phyloP scores from a whole-genome alignment of 2,113 vertebrate genomes.

The Dipodomys stephensi region DNA sequence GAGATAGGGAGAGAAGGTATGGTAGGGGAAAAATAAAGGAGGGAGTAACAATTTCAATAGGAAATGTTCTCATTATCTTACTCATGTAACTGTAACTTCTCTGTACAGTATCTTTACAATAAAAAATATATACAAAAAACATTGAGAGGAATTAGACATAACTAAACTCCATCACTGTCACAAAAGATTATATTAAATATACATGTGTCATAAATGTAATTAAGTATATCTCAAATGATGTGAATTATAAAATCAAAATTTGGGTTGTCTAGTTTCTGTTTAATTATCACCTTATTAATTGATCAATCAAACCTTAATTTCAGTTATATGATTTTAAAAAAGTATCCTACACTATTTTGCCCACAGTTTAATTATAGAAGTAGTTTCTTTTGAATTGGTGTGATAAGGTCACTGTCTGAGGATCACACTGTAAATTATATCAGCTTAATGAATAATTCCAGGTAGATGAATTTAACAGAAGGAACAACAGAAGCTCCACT shows the following conservation, averaged over 20 bases:
- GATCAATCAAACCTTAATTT: constrained; percentile 66
- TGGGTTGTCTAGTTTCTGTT: constrained; percentile 68
- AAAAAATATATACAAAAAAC: neutral
- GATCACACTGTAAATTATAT: constrained; percentile 66
- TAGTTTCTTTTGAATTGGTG: constrained; percentile 48
- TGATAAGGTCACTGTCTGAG: constrained; percentile 66
- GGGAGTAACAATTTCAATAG: too few species aligned
- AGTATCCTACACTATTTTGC: constrained; percentile 34
- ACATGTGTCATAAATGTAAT: constrained; percentile 72
- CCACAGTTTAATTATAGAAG: constrained; percentile 68
- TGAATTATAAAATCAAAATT: constrained; percentile 57
- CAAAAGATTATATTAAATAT: constrained; percentile 69
- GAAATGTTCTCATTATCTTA: too few species aligned
- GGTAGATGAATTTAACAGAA: constrained; percentile 43
- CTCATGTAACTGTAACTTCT: too few species aligned
- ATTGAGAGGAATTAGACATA: constrained; percentile 56
- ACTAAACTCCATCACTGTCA: constrained; percentile 9
- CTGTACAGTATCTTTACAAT: too few species aligned
- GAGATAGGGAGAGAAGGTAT: too few species aligned
- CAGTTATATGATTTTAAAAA: constrained; percentile 9
- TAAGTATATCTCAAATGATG: constrained; percentile 72
- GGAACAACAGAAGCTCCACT: neutral
- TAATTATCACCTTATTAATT: constrained; percentile 77
- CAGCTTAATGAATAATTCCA: constrained; percentile 47
- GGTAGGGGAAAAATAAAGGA: too few species aligned